Conservation (phyloP, 2,888 invertebrate species). For the Piscicola geometra region DNA sequence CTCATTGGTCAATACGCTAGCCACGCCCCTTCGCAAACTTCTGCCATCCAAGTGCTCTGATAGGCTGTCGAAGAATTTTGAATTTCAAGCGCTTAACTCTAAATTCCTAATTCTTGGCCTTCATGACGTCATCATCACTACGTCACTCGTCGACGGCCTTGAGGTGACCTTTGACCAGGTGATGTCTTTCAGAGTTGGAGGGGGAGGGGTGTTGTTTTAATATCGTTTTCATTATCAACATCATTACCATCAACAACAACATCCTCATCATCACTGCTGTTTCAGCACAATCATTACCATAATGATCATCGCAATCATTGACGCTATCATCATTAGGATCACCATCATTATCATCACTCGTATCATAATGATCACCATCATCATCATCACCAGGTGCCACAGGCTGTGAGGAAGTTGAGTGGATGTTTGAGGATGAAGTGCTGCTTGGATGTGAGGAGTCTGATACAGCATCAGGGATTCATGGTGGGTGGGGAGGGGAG, state of each 20-base stretch:
- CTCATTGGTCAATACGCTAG: neutral
- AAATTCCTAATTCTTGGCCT: neutral
- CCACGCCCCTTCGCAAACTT: neutral
- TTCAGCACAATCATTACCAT: too few relatives aligned
- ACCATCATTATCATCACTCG: too few relatives aligned
- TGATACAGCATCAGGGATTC: neutral
- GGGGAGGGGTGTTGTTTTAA: too few relatives aligned
- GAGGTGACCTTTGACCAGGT: neutral
- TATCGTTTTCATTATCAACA: too few relatives aligned
- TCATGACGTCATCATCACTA: conserved; percentile 2
- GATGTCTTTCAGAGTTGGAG: neutral
- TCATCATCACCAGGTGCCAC: conserved; percentile 2
- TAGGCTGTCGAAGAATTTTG: neutral
- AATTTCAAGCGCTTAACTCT: neutral
- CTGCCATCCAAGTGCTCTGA: neutral
- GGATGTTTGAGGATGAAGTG: neutral
- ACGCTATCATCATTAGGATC: too few relatives aligned
- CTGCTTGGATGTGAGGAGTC: neutral
- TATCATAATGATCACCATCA: too few relatives aligned
- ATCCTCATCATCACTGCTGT: too few relatives aligned
- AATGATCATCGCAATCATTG: too few relatives aligned
- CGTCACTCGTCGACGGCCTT: neutral
- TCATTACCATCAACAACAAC: too few relatives aligned
- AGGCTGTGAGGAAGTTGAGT: neutral
- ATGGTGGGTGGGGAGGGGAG: neutral